phyloP scores from a whole-genome alignment of 2,797 vertebrate genomes.

The Epinephelus malabaricus region DNA sequence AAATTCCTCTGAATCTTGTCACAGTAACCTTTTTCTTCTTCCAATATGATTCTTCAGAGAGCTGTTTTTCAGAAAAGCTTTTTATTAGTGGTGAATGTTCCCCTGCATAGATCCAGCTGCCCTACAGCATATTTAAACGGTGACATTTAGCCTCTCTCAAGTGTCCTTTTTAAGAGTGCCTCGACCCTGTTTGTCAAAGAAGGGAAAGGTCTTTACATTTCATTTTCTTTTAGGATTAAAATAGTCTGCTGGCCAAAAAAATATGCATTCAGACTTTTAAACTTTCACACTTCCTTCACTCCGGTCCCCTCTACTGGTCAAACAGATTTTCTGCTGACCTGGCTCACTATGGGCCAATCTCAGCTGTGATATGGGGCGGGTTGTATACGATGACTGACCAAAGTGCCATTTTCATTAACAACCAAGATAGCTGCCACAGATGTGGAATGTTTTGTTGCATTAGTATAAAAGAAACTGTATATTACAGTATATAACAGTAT shows the following conservation, averaged over 20 bases:
- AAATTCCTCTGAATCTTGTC: not conserved
- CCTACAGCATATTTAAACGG: slow-evolving; percentile 39
- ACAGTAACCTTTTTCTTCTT: not conserved
- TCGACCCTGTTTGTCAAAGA: slow-evolving; percentile 11
- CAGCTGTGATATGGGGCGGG: too few relatives aligned
- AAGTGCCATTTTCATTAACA: too few relatives aligned
- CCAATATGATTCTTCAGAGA: not conserved
- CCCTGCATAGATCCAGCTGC: slow-evolving; percentile 4
- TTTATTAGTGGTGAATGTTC: slow-evolving; percentile 29
- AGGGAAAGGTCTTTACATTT: not conserved
- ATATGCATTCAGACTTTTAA: not conserved
- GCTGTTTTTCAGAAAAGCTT: slow-evolving; percentile 4
- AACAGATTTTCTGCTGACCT: too few relatives aligned
- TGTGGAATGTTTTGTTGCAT: too few relatives aligned
- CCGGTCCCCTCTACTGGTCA: not conserved
- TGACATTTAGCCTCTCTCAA: slow-evolving; percentile 40
- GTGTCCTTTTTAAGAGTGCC: slow-evolving; percentile 27
- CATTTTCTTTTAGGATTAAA: not conserved
- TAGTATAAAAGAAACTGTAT: too few relatives aligned
- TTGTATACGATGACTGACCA: too few relatives aligned
- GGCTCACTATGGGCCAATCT: too few relatives aligned
- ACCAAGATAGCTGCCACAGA: too few relatives aligned
- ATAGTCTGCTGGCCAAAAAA: not conserved
- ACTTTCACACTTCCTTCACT: not conserved
- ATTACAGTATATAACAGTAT: too few relatives aligned